Conservation (phyloP, 2,113 vertebrate genomes). For the Lipophrys pholis region DNA sequence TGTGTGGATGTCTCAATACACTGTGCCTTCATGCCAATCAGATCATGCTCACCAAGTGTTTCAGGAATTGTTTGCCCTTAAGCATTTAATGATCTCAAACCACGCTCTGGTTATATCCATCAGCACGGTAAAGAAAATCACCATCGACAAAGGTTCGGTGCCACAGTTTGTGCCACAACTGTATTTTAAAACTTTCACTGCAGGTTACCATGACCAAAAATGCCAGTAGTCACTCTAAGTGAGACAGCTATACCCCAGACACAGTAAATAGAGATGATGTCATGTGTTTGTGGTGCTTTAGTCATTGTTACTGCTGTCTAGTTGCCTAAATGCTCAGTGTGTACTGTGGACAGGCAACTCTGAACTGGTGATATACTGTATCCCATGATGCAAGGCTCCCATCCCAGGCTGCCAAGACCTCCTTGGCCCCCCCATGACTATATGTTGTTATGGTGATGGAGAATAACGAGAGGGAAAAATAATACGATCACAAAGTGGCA, state of each 20-base stretch:
- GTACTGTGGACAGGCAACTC: constrained; percentile 2
- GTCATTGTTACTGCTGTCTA: constrained; percentile 36
- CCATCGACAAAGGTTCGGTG: too few relatives aligned
- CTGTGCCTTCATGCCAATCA: too few relatives aligned
- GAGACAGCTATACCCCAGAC: constrained; percentile 29
- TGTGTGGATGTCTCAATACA: too few relatives aligned
- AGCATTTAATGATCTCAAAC: too few relatives aligned
- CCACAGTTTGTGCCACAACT: too few relatives aligned
- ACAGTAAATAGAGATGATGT: constrained; percentile 55
- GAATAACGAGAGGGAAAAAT: not conserved
- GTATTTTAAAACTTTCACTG: not conserved
- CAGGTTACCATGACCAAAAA: constrained; percentile 50
- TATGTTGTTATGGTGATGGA: constrained; percentile 47
- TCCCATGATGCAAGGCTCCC: constrained; percentile 27
- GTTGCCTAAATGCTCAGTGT: constrained; percentile 7
- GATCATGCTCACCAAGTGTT: too few relatives aligned
- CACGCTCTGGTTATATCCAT: too few relatives aligned
- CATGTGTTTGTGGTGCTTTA: constrained; percentile 63
- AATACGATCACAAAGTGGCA: constrained; percentile 4
- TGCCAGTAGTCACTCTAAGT: constrained; percentile 1
- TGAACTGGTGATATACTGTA: constrained; percentile 49
- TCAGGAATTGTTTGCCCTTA: too few relatives aligned
- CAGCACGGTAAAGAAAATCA: too few relatives aligned
- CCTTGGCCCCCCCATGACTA: not conserved
- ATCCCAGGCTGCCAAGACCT: constrained; percentile 20